Conservation (phyloP, 2,113 vertebrate genomes). For the Hypomesus transpacificus region DNA sequence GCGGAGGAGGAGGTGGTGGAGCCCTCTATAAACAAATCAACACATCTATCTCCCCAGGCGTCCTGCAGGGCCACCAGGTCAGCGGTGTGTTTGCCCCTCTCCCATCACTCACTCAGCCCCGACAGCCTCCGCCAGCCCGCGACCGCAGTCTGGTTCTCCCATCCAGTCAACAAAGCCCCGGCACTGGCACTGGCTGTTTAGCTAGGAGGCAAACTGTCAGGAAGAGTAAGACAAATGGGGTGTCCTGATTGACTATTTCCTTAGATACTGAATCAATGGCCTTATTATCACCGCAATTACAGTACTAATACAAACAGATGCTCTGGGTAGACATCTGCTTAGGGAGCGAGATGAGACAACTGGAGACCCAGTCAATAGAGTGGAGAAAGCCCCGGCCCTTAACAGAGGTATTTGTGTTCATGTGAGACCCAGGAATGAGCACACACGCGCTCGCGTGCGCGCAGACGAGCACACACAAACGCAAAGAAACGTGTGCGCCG, state of each 20-base stretch:
- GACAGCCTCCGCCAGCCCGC: conserved; percentile 61
- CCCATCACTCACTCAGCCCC: conserved; percentile 73
- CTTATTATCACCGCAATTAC: conserved; percentile 91
- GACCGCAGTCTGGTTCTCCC: conserved; percentile 64
- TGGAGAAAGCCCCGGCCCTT: conserved; percentile 64
- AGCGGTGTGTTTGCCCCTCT: conserved; percentile 70
- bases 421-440: conserved; percentile 37
- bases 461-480: conserved; percentile 16
- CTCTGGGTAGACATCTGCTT: conserved; percentile 76
- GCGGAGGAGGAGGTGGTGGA: conserved; percentile 52
- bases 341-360: conserved; percentile 78
- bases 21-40: conserved; percentile 71
- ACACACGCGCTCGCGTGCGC: conserved; percentile 10
- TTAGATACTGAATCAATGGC: conserved; percentile 88
- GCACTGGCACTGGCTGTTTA: conserved; percentile 78
- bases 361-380: conserved; percentile 71
- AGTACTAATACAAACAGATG: conserved; percentile 91
- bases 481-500: neutral
- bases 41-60: conserved; percentile 72
- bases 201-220: conserved; percentile 77
- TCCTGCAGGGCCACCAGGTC: conserved; percentile 70
- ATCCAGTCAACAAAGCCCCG: conserved; percentile 75
- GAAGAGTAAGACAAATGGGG: conserved; percentile 90
- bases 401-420: conserved; percentile 70
- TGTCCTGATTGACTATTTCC: conserved; percentile 86